Evolutionary conservation across 2,888 invertebrate genomes (phyloP), one percentile per base, ranked within the genome.

Genomic region (Rhopalosiphum nymphaeae): DNA sequence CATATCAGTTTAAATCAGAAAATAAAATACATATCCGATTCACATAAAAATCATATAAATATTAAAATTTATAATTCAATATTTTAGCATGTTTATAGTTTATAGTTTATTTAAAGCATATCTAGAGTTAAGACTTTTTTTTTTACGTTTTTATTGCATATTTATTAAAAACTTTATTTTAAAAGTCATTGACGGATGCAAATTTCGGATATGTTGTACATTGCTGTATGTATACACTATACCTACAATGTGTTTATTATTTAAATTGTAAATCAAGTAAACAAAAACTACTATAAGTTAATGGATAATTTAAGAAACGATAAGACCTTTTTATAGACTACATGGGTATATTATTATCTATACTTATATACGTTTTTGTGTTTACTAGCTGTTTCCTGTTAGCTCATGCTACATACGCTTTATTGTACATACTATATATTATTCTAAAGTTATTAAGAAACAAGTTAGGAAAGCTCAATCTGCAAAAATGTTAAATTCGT

Each of bases 251-350:
- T 57, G 26, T 78, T 1, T 36, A 21, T 78, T 78, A 78, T 78
- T 78, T 78, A 78, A 78, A 78, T 78, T 78, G 78, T 78, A 78
- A 78, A 78, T 78, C 21, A 78, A 78, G 78, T 36, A 78, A 78
- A 42, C 36, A 36, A 36, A 36, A 36, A 36, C 36, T 26, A 36
- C 36, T 36, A 21, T 21, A 36, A 36, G 36, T 36, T 78, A 9
- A 78, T 16, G 36, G 36, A 78, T 78, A 36, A 78, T 78, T 78
- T 78, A 36, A 78, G 78, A 78, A 36, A 78, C 78, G 36, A 78
- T 78, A 78, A 78, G 78, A 36, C 16, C 67, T 67, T 16, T 36
- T 16, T 36, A 36, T 78, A 78, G 10, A 61, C 29, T 61, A 61
- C 11, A 36, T 36, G 36, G 2, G 0, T 78, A 78, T 78, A 78